Percentiles rank a stretch among this genome's conserved stretches.
These are phyloP conservation scores for Cephonodes hylas DNA, from an alignment of 2,888 invertebrate genomes.

Conservation along the genomic window DNA sequence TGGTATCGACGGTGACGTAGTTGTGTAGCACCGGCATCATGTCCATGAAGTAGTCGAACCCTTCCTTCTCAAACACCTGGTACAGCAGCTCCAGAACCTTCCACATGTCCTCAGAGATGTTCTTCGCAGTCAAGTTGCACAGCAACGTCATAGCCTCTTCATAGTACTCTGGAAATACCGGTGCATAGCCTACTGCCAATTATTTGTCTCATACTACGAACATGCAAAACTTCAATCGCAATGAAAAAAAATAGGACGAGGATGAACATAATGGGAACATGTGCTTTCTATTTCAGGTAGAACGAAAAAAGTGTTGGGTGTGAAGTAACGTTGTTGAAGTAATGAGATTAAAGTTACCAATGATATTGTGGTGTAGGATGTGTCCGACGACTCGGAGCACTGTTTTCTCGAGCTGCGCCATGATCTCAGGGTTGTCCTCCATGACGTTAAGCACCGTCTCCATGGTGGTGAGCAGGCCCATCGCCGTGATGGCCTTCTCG, in stretches of 20 bases:
- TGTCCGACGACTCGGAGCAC: slow-evolving; percentile 94
- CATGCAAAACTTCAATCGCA: background rate
- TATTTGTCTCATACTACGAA: background rate
- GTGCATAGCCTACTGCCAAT: background rate
- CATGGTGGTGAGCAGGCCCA: slow-evolving; percentile 97
- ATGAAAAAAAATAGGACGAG: background rate
- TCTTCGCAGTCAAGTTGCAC: slow-evolving; percentile 93
- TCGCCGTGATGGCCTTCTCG: slow-evolving; percentile 97
- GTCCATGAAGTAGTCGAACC: slow-evolving; percentile 97
- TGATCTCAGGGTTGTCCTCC: slow-evolving; percentile 91
- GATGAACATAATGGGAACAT: background rate
- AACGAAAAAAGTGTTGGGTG: background rate
- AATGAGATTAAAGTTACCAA: slow-evolving; percentile 80
- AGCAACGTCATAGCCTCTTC: slow-evolving; percentile 97
- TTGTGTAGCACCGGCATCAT: slow-evolving; percentile 99
- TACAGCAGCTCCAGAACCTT: slow-evolving; percentile 94
- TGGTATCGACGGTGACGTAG: slow-evolving; percentile 97
- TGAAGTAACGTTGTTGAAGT: background rate
- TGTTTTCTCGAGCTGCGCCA: slow-evolving; percentile 93
- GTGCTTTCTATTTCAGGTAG: background rate
- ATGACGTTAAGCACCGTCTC: slow-evolving; percentile 96
- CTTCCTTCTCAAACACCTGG: slow-evolving; percentile 95
- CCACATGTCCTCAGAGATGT: slow-evolving; percentile 97
- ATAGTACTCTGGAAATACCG: slow-evolving; percentile 89
- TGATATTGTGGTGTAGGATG: slow-evolving; percentile 89